A percentile compares a stretch with the other conserved stretches of the same genome.
Evolutionary conservation across 1,140 invertebrate genomes (phyloP).

Genomic region (Trichogramma pretiosum): DNA sequence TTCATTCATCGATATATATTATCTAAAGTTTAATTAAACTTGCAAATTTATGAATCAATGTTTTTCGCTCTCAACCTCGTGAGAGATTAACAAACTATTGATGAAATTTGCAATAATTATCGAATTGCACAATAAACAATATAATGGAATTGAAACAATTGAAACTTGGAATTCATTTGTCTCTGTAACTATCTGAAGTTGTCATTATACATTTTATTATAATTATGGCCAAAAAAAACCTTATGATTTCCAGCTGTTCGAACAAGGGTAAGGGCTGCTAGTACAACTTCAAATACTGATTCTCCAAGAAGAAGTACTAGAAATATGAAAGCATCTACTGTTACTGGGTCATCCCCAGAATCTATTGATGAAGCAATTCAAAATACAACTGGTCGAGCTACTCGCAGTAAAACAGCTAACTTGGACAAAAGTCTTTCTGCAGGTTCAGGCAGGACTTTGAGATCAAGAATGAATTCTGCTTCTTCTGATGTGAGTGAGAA

Average conservation of each 20-base stretch:
- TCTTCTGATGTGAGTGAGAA: slow-evolving; percentile 25
- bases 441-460: slow-evolving; percentile 10
- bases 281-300: slow-evolving; percentile 10
- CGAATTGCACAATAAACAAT: too few species aligned
- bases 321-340: slow-evolving; percentile 17
- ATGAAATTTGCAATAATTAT: too few species aligned
- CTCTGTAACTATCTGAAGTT: too few species aligned
- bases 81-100: too few species aligned
- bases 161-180: too few species aligned
- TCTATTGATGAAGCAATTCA: slow-evolving; percentile 18
- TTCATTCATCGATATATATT: too few species aligned
- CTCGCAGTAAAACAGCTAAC: slow-evolving; percentile 13
- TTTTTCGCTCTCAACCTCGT: too few species aligned
- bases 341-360: slow-evolving; percentile 22
- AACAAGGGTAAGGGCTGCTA: not conserved
- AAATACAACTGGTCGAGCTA: slow-evolving; percentile 1
- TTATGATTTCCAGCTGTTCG: slow-evolving; percentile 2
- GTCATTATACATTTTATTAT: not conserved
- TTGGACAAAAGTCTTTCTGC: slow-evolving; percentile 13
- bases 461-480: slow-evolving; percentile 23
- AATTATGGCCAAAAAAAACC: not conserved
- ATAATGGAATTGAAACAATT: too few species aligned
- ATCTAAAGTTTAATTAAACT: too few species aligned
- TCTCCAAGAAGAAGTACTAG: slow-evolving; percentile 27
- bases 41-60: too few species aligned